Conservation (phyloP, 2,113 vertebrate genomes). For the Thamnaconus septentrionalis region DNA sequence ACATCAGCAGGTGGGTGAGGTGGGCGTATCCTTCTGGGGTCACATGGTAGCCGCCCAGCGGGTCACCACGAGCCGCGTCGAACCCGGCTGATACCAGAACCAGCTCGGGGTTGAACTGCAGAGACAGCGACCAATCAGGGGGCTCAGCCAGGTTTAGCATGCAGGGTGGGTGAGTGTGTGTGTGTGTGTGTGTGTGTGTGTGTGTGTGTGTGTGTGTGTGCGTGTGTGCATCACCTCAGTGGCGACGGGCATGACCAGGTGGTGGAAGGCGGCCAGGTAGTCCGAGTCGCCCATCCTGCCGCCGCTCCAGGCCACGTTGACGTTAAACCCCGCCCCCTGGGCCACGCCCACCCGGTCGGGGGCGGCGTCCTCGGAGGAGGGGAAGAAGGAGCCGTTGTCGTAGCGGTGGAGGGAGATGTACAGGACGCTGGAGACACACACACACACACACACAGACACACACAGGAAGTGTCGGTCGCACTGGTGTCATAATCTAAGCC, state of each 20-base stretch:
- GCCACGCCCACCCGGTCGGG: slow-evolving; percentile 73
- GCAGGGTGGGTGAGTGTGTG: neutral
- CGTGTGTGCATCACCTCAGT: slow-evolving; percentile 74
- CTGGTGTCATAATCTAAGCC: neutral
- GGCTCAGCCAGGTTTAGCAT: neutral
- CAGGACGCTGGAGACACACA: slow-evolving; percentile 70
- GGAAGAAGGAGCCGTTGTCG: slow-evolving; percentile 85
- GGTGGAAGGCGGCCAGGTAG: slow-evolving; percentile 85
- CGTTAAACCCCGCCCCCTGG: slow-evolving; percentile 81
- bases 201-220: neutral
- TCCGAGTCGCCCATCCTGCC: slow-evolving; percentile 83
- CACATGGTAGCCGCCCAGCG: slow-evolving; percentile 84
- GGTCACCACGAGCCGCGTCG: slow-evolving; percentile 87
- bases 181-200: neutral
- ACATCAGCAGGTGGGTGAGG: slow-evolving; percentile 85
- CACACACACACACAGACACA: no score
- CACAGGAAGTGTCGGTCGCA: no score
- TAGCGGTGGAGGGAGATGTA: slow-evolving; percentile 90
- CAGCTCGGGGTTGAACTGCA: slow-evolving; percentile 85
- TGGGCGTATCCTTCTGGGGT: slow-evolving; percentile 88
- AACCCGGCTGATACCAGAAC: slow-evolving; percentile 91
- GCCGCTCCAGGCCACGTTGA: slow-evolving; percentile 87
- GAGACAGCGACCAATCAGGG: slow-evolving; percentile 12
- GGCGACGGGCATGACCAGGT: slow-evolving; percentile 84
- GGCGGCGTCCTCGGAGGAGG: slow-evolving; percentile 79